A percentile compares a stretch with the other conserved stretches of the same genome.
phyloP scores from a whole-genome alignment of 2,888 invertebrate species.

The Fragum whitleyi region DNA sequence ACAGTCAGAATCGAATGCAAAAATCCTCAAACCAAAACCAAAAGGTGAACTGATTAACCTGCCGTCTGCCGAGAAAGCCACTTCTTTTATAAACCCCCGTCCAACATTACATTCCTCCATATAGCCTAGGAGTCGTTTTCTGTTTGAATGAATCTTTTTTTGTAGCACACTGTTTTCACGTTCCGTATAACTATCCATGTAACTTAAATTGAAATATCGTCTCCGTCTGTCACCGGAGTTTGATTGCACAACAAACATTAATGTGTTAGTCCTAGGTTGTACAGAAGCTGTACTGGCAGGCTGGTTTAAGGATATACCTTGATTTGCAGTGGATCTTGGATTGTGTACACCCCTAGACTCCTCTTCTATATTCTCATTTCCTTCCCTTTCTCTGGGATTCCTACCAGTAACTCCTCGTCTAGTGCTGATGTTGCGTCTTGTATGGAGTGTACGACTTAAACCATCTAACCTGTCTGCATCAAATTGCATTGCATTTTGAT shows the following conservation, averaged over 20 bases:
- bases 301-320: not conserved
- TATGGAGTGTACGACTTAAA: not conserved
- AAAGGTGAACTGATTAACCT: conserved; percentile 96
- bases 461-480: not conserved
- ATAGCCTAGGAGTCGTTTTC: conserved; percentile 92
- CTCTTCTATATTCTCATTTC: not conserved
- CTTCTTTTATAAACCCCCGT: conserved; percentile 96
- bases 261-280: conserved; percentile 49
- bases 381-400: too few species aligned
- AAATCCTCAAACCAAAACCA: conserved; percentile 93
- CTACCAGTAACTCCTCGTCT: not conserved
- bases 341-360: not conserved
- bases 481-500: not conserved
- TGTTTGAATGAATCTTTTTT: conserved; percentile 87
- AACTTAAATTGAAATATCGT: conserved; percentile 59
- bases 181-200: conserved; percentile 62
- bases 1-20: conserved; percentile 92
- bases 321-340: not conserved
- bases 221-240: conserved; percentile 51
- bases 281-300: not conserved
- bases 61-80: conserved; percentile 96
- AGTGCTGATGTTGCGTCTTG: not conserved
- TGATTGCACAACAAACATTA: conserved; percentile 61
- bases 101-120: conserved; percentile 95
- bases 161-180: conserved; percentile 47